Conservation (phyloP, 2,888 invertebrate species). For the Heteropelma amictum region DNA sequence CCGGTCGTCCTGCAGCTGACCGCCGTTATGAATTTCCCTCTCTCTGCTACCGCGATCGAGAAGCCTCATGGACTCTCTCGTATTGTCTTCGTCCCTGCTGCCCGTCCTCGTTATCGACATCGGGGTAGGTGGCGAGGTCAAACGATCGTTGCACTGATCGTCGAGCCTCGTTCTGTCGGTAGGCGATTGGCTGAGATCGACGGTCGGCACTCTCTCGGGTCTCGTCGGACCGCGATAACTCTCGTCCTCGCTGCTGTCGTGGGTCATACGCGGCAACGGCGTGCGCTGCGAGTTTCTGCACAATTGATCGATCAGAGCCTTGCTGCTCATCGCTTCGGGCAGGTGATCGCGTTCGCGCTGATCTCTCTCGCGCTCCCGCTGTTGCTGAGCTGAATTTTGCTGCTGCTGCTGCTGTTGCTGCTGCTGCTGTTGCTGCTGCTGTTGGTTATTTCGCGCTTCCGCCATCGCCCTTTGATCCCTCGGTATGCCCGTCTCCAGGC, state of each 20-base stretch:
- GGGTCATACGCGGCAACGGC: slow-evolving; percentile 77
- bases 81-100: slow-evolving; percentile 70
- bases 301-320: slow-evolving; percentile 84
- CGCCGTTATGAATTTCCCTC: slow-evolving; percentile 71
- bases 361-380: slow-evolving; percentile 80
- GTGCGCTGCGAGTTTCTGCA: slow-evolving; percentile 82
- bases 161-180: slow-evolving; percentile 71
- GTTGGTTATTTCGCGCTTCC: slow-evolving; percentile 78
- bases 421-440: slow-evolving; percentile 79
- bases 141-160: slow-evolving; percentile 71
- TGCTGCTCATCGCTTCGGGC: slow-evolving; percentile 81
- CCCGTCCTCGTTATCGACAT: slow-evolving; percentile 69
- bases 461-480: slow-evolving; percentile 70
- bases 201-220: slow-evolving; percentile 75
- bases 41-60: slow-evolving; percentile 71
- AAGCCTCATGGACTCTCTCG: slow-evolving; percentile 63
- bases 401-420: slow-evolving; percentile 61
- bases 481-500: slow-evolving; percentile 85
- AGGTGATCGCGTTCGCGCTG: slow-evolving; percentile 71
- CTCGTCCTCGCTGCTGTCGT: slow-evolving; percentile 79
- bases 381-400: slow-evolving; percentile 67
- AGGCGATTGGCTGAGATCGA: slow-evolving; percentile 75
- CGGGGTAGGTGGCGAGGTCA: slow-evolving; percentile 74
- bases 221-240: slow-evolving; percentile 72
- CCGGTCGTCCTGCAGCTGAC: slow-evolving; percentile 73